phyloP scores from a whole-genome alignment of 1,140 invertebrate genomes.

The Ceratina japonica region DNA sequence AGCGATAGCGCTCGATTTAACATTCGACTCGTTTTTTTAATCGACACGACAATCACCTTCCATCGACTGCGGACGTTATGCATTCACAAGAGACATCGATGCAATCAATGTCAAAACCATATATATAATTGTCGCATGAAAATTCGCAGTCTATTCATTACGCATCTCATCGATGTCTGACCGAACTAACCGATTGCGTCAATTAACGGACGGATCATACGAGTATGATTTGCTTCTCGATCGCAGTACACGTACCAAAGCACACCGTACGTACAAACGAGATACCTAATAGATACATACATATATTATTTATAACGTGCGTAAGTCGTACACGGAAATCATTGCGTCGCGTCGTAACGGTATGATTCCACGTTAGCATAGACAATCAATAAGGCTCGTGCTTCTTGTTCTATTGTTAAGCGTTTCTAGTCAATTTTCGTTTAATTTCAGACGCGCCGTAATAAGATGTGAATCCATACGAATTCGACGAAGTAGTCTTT shows the following conservation, averaged over 20 bases:
- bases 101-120: too few relatives aligned
- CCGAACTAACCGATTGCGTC: neutral
- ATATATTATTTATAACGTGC: conserved; percentile 49
- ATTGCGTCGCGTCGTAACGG: conserved; percentile 14
- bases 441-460: conserved; percentile 15
- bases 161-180: neutral
- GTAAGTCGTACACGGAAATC: conserved; percentile 13
- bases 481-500: neutral
- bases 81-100: too few relatives aligned
- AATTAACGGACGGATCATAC: conserved; percentile 3
- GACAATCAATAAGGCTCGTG: conserved; percentile 72
- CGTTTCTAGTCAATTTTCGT: conserved; percentile 59
- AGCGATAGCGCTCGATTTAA: neutral
- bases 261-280: conserved; percentile 52
- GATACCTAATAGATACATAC: conserved; percentile 37
- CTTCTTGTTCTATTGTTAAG: conserved; percentile 60
- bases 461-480: neutral
- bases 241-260: conserved; percentile 52
- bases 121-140: too few relatives aligned
- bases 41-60: neutral
- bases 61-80: too few relatives aligned
- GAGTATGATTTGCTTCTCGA: conserved; percentile 14
- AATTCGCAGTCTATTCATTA: neutral
- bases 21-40: too few relatives aligned
- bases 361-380: conserved; percentile 46